A percentile compares a stretch with the other conserved stretches of the same genome.
Conservation (phyloP, 2,113 vertebrate genomes). For the Malurus alboscapulatus region DNA sequence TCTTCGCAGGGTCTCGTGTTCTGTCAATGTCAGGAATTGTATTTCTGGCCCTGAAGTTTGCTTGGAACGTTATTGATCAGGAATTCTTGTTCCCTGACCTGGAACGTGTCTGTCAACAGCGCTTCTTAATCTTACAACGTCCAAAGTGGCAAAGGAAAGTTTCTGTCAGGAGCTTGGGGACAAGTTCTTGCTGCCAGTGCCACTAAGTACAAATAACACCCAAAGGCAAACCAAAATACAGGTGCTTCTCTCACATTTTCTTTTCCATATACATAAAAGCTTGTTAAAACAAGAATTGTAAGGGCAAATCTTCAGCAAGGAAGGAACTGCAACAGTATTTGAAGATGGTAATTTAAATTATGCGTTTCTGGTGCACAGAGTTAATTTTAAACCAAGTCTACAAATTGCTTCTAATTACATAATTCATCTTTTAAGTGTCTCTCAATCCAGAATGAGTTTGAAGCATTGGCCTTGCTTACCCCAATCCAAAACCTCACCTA, state of each 20-base stretch:
- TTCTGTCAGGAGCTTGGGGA: background rate
- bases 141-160: constrained; percentile 5
- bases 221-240: background rate
- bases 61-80: constrained; percentile 53
- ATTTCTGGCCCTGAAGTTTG: constrained; percentile 47
- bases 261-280: background rate
- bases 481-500: background rate
- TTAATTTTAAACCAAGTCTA: background rate
- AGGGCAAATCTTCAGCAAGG: background rate
- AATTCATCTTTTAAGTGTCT: background rate
- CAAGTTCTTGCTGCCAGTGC: background rate
- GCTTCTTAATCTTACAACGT: background rate
- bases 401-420: background rate
- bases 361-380: background rate
- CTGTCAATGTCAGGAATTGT: background rate
- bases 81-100: constrained; percentile 31
- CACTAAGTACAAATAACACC: background rate
- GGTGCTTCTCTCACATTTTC: background rate
- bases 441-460: background rate
- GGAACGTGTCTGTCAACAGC: constrained; percentile 46
- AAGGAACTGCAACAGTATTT: background rate
- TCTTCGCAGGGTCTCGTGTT: background rate
- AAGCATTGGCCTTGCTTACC: background rate
- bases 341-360: background rate
- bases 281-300: background rate